Evolutionary conservation across 2,888 invertebrate genomes (phyloP).

Genomic region (Phragmatobia fuliginosa): DNA sequence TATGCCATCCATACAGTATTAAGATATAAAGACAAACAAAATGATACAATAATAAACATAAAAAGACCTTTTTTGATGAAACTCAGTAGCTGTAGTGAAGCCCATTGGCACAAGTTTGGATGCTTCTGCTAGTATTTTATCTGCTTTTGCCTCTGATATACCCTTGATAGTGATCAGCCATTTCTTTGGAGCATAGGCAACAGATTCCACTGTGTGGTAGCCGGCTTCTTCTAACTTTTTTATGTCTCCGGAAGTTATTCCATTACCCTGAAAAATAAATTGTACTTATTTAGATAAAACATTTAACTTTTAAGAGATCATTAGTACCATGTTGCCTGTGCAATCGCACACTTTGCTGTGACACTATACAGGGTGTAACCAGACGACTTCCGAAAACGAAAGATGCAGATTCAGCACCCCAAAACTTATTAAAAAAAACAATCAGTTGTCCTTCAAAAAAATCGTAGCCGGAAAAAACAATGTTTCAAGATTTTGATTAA

Average conservation of each 20-base stretch:
- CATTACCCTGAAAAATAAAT: constrained; percentile 90
- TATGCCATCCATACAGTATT: too few species aligned
- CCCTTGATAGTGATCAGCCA: constrained; percentile 95
- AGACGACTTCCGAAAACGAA: too few species aligned
- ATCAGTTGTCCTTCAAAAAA: too few species aligned
- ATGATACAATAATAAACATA: neutral
- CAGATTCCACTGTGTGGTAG: constrained; percentile 97
- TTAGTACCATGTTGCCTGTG: too few species aligned
- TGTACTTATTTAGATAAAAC: neutral
- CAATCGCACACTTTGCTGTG: too few species aligned
- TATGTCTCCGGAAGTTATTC: constrained; percentile 95
- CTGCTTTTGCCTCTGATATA: constrained; percentile 98
- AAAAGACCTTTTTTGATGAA: constrained; percentile 93
- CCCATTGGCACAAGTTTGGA: constrained; percentile 98
- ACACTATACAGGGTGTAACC: too few species aligned
- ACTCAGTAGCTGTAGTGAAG: constrained; percentile 98
- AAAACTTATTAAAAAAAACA: too few species aligned
- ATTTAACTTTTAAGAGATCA: neutral
- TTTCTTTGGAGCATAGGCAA: constrained; percentile 98
- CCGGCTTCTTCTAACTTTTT: constrained; percentile 98
- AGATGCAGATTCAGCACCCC: too few species aligned
- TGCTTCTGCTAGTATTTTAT: constrained; percentile 96
- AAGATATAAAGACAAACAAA: neutral
- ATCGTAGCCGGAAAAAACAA: too few species aligned
- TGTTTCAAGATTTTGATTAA: too few species aligned